These are phyloP conservation scores for Drosophila pallidifrons DNA, from an alignment of 1,140 invertebrate genomes.

Conservation along the genomic window DNA sequence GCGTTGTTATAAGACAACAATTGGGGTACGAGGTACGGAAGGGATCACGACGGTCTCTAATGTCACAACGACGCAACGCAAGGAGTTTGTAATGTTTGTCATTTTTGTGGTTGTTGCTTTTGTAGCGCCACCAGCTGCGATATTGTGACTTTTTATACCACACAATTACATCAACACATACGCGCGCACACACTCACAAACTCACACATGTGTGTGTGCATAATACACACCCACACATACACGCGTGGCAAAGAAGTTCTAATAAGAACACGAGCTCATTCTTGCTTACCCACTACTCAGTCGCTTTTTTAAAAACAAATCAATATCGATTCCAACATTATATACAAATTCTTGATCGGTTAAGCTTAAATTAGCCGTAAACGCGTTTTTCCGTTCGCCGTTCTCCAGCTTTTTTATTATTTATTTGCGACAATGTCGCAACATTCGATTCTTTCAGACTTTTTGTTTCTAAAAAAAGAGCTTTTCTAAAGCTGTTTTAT, in stretches of 20 bases:
- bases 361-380: slow-evolving; percentile 73
- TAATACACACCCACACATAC: slow-evolving; percentile 52
- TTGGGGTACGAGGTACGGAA: slow-evolving; percentile 17
- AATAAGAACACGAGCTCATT: slow-evolving; percentile 39
- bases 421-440: slow-evolving; percentile 75
- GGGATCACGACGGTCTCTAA: slow-evolving; percentile 44
- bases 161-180: slow-evolving; percentile 31
- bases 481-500: slow-evolving; percentile 58
- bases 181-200: slow-evolving; percentile 14
- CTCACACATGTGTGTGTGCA: slow-evolving; percentile 33
- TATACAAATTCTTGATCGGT: slow-evolving; percentile 80
- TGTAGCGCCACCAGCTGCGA: slow-evolving; percentile 48
- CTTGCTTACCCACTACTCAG: slow-evolving; percentile 70
- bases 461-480: slow-evolving; percentile 24
- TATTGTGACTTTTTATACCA: slow-evolving; percentile 21
- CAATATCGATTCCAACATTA: slow-evolving; percentile 82
- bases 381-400: slow-evolving; percentile 54
- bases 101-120: slow-evolving; percentile 33
- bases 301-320: slow-evolving; percentile 75
- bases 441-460: slow-evolving; percentile 31
- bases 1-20: slow-evolving; percentile 53
- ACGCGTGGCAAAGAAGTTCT: slow-evolving; percentile 69
- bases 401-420: slow-evolving; percentile 78
- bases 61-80: slow-evolving; percentile 8
- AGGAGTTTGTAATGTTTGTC: slow-evolving; percentile 16